These are phyloP conservation scores for Phymanthus crucifer DNA, from an alignment of 92 coral and sea anemone species.

Conservation along the genomic window DNA sequence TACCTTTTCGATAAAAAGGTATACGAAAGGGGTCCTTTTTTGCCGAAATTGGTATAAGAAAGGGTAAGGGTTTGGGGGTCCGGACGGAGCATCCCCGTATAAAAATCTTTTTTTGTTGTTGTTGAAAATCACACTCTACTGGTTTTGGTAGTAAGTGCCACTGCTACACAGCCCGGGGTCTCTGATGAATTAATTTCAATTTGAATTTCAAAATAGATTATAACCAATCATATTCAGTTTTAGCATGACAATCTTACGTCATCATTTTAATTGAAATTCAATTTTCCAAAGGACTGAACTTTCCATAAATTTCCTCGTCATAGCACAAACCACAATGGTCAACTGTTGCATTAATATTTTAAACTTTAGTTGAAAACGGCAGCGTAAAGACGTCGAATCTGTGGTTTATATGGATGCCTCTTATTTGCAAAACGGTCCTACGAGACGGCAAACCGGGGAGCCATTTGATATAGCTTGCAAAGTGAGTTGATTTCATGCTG, in stretches of 20 bases:
- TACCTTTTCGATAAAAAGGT: too few species aligned
- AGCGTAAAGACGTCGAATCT: too few species aligned
- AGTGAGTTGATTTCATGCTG: constrained; percentile 40
- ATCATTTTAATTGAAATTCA: background rate
- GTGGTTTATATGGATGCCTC: constrained; percentile 64
- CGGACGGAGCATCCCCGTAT: too few species aligned
- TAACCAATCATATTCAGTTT: background rate
- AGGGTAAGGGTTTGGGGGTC: too few species aligned
- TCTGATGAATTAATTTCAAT: too few species aligned
- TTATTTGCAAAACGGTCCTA: constrained; percentile 84
- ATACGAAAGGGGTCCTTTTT: too few species aligned
- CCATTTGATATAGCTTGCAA: constrained; percentile 92
- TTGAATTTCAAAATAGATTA: too few species aligned
- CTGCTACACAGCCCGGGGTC: too few species aligned
- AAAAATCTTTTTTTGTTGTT: too few species aligned
- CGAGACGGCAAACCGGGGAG: constrained; percentile 79
- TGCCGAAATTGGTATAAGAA: too few species aligned
- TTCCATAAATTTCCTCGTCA: background rate
- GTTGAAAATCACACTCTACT: too few species aligned
- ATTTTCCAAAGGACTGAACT: background rate
- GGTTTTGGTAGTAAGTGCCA: too few species aligned
- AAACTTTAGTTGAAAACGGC: background rate
- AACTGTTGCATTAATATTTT: background rate
- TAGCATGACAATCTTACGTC: background rate
- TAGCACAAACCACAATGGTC: background rate